phyloP scores from a whole-genome alignment of 1,140 invertebrate genomes.

The Sipha flava region DNA sequence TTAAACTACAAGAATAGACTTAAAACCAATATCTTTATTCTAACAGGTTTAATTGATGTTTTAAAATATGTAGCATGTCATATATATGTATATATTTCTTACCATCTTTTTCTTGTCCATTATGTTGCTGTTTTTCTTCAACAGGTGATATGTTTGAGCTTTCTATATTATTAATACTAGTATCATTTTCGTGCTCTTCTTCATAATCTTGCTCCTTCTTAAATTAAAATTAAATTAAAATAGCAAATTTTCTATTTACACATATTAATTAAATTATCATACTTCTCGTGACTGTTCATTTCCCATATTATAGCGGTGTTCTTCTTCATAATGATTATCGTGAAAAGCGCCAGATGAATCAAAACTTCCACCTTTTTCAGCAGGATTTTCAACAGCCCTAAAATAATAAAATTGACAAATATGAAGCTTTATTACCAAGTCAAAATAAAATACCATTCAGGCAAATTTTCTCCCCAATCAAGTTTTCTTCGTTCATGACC shows the following conservation, averaged over 20 bases:
- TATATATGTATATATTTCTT: background rate
- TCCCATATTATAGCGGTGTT: constrained; percentile 40
- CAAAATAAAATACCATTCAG: constrained; percentile 18
- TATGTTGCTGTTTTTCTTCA: background rate
- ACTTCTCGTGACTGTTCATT: background rate
- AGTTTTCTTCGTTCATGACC: constrained; percentile 1
- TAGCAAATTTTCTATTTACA: background rate
- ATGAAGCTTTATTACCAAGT: background rate
- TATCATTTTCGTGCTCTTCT: constrained; percentile 10
- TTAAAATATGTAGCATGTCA: no score
- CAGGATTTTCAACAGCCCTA: constrained; percentile 61
- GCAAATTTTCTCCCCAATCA: constrained; percentile 32
- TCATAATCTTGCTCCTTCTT: constrained; percentile 14
- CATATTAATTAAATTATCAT: background rate
- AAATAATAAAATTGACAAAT: background rate
- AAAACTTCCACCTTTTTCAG: constrained; percentile 73
- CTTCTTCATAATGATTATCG: constrained; percentile 53
- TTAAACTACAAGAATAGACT: no score
- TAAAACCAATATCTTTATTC: no score
- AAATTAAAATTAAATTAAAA: background rate
- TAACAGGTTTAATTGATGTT: no score
- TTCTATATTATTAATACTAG: constrained; percentile 10
- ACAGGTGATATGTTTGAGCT: constrained; percentile 8
- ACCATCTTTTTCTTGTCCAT: constrained; percentile 23
- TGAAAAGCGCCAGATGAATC: constrained; percentile 78